Conservation (phyloP, 1,140 invertebrate genomes). For the Tetranychus cinnabarinus region DNA sequence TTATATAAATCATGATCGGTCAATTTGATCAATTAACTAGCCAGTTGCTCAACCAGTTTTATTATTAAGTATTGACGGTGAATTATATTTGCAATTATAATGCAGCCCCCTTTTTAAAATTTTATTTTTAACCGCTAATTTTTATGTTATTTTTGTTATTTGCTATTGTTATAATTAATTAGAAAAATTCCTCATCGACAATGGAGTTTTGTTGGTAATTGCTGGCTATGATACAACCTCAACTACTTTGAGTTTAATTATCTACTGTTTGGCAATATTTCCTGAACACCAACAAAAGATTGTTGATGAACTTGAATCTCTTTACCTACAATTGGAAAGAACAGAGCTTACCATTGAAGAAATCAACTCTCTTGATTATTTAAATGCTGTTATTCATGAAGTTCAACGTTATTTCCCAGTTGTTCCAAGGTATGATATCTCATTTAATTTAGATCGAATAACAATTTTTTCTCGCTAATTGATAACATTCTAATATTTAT, state of each 20-base stretch:
- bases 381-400: slow-evolving; percentile 14
- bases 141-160: too few relatives aligned
- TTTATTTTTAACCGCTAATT: too few relatives aligned
- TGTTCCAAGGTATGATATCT: neutral
- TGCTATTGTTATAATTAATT: neutral
- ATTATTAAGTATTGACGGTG: too few relatives aligned
- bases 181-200: slow-evolving; percentile 18
- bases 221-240: slow-evolving; percentile 16
- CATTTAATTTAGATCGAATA: neutral
- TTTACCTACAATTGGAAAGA: slow-evolving; percentile 10
- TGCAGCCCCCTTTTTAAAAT: too few relatives aligned
- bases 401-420: slow-evolving; percentile 5
- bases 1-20: too few relatives aligned
- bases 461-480: neutral
- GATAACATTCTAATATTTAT: neutral
- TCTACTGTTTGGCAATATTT: slow-evolving; percentile 13
- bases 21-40: too few relatives aligned
- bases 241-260: slow-evolving; percentile 8
- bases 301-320: slow-evolving; percentile 12
- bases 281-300: slow-evolving; percentile 12
- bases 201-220: slow-evolving; percentile 14
- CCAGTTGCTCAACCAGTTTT: too few relatives aligned
- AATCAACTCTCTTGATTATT: slow-evolving; percentile 11
- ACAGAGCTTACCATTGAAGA: slow-evolving; percentile 11
- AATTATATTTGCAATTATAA: too few relatives aligned